Conservation (phyloP, 2,113 vertebrate species). For the Ciconia boyciana region DNA sequence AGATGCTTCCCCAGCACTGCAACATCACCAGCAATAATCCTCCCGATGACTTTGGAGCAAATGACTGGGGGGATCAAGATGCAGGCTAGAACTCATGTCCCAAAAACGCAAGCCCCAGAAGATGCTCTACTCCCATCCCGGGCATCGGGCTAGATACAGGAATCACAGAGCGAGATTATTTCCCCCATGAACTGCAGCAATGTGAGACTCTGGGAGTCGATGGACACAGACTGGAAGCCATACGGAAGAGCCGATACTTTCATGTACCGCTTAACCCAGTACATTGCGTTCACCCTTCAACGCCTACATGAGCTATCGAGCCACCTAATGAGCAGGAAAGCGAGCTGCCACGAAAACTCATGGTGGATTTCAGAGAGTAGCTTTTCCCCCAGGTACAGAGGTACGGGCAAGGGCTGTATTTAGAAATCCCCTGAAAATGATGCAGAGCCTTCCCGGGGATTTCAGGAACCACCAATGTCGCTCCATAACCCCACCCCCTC, state of each 20-base stretch:
- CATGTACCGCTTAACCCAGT: background rate
- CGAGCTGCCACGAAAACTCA: rapidly evolving
- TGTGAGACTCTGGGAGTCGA: rapidly evolving
- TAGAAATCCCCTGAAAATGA: background rate
- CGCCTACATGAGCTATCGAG: rapidly evolving
- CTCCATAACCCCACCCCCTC: background rate
- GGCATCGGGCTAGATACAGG: rapidly evolving
- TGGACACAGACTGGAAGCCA: background rate
- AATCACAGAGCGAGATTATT: background rate
- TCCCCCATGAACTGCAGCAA: background rate
- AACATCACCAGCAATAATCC: background rate
- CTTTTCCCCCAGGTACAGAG: background rate
- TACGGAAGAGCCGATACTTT: background rate
- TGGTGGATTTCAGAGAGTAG: background rate
- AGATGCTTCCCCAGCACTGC: background rate
- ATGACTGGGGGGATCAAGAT: background rate
- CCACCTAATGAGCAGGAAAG: background rate
- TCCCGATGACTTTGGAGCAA: background rate
- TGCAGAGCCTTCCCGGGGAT: background rate
- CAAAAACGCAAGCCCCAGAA: background rate
- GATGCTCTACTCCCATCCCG: background rate
- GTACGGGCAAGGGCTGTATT: background rate
- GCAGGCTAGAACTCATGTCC: background rate
- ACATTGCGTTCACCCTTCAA: rapidly evolving
- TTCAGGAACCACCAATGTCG: rapidly evolving